These are phyloP conservation scores for Engraulis encrasicolus DNA, from an alignment of 2,113 vertebrate species.

Conservation along the genomic window DNA sequence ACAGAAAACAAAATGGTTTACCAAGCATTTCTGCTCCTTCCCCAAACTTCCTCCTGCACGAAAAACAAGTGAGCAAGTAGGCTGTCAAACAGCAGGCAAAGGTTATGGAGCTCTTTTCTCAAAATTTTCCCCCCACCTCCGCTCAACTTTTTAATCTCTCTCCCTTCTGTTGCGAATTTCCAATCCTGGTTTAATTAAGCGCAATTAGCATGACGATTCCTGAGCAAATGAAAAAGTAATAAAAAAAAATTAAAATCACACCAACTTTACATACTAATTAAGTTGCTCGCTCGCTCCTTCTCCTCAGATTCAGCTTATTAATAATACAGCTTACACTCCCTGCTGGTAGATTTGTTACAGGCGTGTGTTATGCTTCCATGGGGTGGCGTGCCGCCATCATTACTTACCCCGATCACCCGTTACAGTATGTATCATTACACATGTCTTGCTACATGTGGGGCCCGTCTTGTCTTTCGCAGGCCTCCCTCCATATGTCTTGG, in stretches of 20 bases:
- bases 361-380: no score
- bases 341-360: not conserved
- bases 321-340: not conserved
- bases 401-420: not conserved
- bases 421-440: not conserved
- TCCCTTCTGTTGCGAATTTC: not conserved
- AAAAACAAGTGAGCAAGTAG: not conserved
- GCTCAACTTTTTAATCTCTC: not conserved
- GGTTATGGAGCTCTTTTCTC: not conserved
- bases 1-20: not conserved
- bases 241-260: not conserved
- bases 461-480: not conserved
- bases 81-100: not conserved
- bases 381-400: not conserved
- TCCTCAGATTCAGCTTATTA: not conserved
- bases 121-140: not conserved
- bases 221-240: constrained; percentile 19
- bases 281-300: not conserved
- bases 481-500: constrained; percentile 6
- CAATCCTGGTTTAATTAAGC: constrained; percentile 12
- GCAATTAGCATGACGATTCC: constrained; percentile 6
- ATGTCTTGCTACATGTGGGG: not conserved
- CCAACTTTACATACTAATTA: constrained; percentile 11
- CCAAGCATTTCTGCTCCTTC: not conserved
- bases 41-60: not conserved